Evolutionary conservation across 64 coral and sea anemone genomes (phyloP), one percentile per base, ranked within the genome.

Genomic region (Stylophora pistillata): DNA sequence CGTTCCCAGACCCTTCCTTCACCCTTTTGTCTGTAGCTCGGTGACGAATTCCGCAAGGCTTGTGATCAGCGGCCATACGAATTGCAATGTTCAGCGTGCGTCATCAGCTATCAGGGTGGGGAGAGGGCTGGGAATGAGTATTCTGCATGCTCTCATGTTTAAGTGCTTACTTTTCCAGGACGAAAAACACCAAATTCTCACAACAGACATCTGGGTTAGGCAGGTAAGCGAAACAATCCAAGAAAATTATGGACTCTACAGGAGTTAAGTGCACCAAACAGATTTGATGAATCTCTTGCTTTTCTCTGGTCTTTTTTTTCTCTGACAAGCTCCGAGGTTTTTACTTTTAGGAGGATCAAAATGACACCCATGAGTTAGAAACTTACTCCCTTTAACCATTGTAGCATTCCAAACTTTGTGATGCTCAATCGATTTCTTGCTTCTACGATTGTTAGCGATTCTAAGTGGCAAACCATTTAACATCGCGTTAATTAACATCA

Each of bases 181-280:
- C 59, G 89, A 91, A 85, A 81, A 74, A 47, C 72, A 73, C 58
- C 89, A 91, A 75, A 91, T 91, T 64, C 52, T 91, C 41, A 91
- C 52, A 20, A 74, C 81, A 30, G 81, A 91, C 89, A 91, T 91
- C 65, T 91, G 89, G 89, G 31, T 91, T 5, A 56, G 70, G 30
- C 89, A 91, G 89, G 89, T 91, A 61, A 61, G 89, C n/a, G 1
- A 28, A 17, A 85, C 69, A 53, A 9, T 56, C 30, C 54, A 30
- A 16, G 27, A 41, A 10, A 55, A 30, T 21, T 72, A 28, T 54
- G 55, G 53, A 9, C 7, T 14, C 54, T 77, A 79, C 7, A 47
- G 37, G 37, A 47, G 3, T 47, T 47, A 47, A 47, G 37, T 47
- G 37, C 37, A n/a, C 7, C 37, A 47, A 47, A 3, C 37, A 47